phyloP scores from a whole-genome alignment of 1,140 invertebrate species.

The Bombus superbus region DNA sequence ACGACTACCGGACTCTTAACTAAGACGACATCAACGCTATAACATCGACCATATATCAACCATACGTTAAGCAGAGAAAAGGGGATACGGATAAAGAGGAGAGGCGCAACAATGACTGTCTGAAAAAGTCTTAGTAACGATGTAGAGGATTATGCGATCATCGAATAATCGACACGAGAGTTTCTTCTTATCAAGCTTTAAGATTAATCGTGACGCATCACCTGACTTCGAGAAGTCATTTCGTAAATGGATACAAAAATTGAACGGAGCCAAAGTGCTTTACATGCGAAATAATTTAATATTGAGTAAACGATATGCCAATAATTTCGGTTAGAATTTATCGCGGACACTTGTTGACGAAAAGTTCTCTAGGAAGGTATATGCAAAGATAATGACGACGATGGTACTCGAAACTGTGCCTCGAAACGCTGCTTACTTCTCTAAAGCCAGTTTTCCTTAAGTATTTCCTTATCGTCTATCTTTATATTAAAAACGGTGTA shows the following conservation, averaged over 20 bases:
- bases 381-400: neutral
- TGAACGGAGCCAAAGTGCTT: neutral
- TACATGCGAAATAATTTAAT: neutral
- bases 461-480: constrained; percentile 11
- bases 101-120: neutral
- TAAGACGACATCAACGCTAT: constrained; percentile 17
- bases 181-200: neutral
- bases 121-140: neutral
- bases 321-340: neutral
- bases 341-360: neutral
- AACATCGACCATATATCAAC: constrained; percentile 18
- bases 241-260: neutral
- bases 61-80: constrained; percentile 11
- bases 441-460: constrained; percentile 11
- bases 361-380: neutral
- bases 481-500: neutral
- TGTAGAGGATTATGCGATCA: neutral
- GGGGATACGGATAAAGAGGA: neutral
- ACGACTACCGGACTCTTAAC: constrained; percentile 10
- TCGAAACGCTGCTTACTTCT: neutral
- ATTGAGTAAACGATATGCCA: too few species aligned
- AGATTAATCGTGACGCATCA: neutral
- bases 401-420: neutral
- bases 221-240: neutral
- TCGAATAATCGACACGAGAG: neutral